These are phyloP conservation scores for Caranx ignobilis DNA, from an alignment of 2,113 vertebrate genomes.

Conservation along the genomic window DNA sequence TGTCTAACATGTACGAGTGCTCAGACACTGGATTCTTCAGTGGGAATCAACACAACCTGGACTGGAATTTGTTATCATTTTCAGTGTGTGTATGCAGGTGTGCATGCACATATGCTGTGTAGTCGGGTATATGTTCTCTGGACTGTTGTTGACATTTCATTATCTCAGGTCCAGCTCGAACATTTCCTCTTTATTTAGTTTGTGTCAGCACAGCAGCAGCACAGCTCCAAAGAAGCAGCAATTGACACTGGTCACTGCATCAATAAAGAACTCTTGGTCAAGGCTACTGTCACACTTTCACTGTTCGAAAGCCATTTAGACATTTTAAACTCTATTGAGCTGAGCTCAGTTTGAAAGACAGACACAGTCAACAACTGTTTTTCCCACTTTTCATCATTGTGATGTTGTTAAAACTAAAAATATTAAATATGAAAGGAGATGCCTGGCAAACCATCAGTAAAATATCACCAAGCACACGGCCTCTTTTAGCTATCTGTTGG, in stretches of 20 bases:
- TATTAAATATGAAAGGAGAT: no score
- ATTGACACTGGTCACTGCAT: background rate
- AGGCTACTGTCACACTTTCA: background rate
- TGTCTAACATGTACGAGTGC: background rate
- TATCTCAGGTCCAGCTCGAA: constrained; percentile 5
- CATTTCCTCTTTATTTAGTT: background rate
- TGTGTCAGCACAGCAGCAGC: constrained; percentile 6
- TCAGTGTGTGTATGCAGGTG: background rate
- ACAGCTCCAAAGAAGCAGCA: background rate
- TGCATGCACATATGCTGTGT: no score
- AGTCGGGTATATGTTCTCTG: background rate
- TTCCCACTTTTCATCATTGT: no score
- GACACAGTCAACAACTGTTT: no score
- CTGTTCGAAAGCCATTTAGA: background rate
- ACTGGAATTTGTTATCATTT: background rate
- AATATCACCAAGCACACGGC: no score
- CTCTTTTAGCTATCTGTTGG: background rate
- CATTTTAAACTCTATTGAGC: background rate
- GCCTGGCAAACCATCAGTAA: no score
- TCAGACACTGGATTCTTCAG: background rate
- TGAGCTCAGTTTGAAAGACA: background rate
- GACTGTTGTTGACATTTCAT: constrained; percentile 16
- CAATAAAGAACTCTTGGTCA: background rate
- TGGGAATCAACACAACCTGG: background rate
- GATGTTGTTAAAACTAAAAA: no score